Conservation (phyloP, 2,888 invertebrate species). For the Kryphioiulus occultus region DNA sequence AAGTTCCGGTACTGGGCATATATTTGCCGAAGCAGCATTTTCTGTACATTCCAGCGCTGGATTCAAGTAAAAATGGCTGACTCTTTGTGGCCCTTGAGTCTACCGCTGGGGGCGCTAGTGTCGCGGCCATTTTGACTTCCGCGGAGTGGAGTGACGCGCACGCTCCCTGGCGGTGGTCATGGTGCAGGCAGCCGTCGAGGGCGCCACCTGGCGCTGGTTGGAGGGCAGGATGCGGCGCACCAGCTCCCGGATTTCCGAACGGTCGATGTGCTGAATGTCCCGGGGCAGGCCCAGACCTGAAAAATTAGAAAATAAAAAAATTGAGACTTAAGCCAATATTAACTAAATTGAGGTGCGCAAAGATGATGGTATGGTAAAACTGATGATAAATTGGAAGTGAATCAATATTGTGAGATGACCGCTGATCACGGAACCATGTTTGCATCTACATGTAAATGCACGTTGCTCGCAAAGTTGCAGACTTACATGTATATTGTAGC, state of each 20-base stretch:
- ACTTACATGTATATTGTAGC: too few species aligned
- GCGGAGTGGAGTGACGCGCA: neutral
- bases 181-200: neutral
- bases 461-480: too few species aligned
- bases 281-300: neutral
- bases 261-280: slow-evolving; percentile 36
- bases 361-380: too few species aligned
- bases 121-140: neutral
- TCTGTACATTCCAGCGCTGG: neutral
- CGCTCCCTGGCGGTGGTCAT: neutral
- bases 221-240: slow-evolving; percentile 39
- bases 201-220: neutral
- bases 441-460: too few species aligned
- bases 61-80: neutral
- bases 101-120: neutral
- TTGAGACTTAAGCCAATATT: too few species aligned
- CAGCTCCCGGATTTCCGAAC: slow-evolving; percentile 29
- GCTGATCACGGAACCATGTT: too few species aligned
- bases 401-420: too few species aligned
- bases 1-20: neutral
- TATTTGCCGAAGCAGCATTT: neutral
- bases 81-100: neutral
- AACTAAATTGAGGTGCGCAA: too few species aligned
- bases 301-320: neutral
- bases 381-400: too few species aligned